A percentile compares a stretch with the other conserved stretches of the same genome.
Evolutionary conservation across 2,888 invertebrate genomes (phyloP).

Genomic region (Acleris emargana): DNA sequence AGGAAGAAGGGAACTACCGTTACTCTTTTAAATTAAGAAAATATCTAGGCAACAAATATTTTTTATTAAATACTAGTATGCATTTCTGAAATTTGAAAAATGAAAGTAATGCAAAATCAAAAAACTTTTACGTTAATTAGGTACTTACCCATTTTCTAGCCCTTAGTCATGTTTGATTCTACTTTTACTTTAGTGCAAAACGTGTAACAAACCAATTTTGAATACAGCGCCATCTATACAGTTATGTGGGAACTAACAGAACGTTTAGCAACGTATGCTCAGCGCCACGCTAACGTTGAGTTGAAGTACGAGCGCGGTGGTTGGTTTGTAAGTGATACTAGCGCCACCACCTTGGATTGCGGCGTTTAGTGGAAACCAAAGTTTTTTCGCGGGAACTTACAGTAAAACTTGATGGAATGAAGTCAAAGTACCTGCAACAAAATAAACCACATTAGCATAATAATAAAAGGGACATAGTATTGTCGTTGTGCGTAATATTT

Average conservation of each 20-base stretch:
- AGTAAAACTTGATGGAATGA: constrained; percentile 1
- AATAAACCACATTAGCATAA: neutral
- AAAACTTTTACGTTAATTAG: too few relatives aligned
- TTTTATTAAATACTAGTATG: too few relatives aligned
- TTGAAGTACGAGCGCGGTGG: constrained; percentile 10
- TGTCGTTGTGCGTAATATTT: neutral
- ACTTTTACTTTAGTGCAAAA: too few relatives aligned
- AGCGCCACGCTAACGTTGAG: constrained; percentile 18
- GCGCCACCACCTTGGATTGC: constrained; percentile 53
- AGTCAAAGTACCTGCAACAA: constrained; percentile 23
- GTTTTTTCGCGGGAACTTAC: constrained; percentile 44
- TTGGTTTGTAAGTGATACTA: constrained; percentile 40
- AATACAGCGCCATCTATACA: constrained; percentile 40
- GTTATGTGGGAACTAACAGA: constrained; percentile 35
- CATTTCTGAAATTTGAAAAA: too few relatives aligned
- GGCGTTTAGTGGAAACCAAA: constrained; percentile 50
- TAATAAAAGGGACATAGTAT: neutral
- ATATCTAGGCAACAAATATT: too few relatives aligned
- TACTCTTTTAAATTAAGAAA: too few relatives aligned
- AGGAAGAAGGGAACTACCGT: too few relatives aligned
- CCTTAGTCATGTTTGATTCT: too few relatives aligned
- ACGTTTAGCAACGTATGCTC: constrained; percentile 48
- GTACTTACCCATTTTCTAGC: too few relatives aligned
- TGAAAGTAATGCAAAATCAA: too few relatives aligned
- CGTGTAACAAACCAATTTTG: neutral